Evolutionary conservation across 2,888 invertebrate genomes (phyloP).

Genomic region (Eulithis prunata): DNA sequence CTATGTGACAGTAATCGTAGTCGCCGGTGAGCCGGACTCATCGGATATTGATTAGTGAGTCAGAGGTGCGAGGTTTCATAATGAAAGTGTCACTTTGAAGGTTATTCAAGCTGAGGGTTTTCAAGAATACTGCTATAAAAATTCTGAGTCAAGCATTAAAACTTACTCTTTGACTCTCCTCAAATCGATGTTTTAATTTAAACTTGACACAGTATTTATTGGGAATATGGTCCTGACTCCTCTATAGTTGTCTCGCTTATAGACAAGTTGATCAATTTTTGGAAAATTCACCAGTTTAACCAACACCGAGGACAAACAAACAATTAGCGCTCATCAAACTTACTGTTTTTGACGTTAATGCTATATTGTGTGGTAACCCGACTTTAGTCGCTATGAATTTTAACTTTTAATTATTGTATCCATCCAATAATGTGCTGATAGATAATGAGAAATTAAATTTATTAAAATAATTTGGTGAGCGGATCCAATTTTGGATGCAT

Average conservation of each 20-base stretch:
- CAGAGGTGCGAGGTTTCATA: conserved; percentile 18
- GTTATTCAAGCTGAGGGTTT: background rate
- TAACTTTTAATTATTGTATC: conserved; percentile 25
- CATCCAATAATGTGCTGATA: conserved; percentile 9
- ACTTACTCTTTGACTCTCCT: too few species aligned
- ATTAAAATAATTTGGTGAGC: conserved; percentile 1
- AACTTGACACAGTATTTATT: too few species aligned
- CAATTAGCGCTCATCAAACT: conserved; percentile 42
- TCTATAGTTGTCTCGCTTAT: too few species aligned
- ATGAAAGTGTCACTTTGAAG: conserved; percentile 5
- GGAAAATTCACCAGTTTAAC: too few species aligned
- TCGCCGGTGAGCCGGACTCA: conserved; percentile 30
- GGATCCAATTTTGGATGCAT: background rate
- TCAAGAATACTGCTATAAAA: too few species aligned
- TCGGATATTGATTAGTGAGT: conserved; percentile 30
- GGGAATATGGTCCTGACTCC: too few species aligned
- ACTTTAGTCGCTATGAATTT: conserved; percentile 28
- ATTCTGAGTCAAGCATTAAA: too few species aligned
- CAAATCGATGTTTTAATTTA: too few species aligned
- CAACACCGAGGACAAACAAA: too few species aligned
- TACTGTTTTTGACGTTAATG: conserved; percentile 36
- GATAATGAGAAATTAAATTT: conserved; percentile 14
- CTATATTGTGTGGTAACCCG: conserved; percentile 32
- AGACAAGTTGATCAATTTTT: too few species aligned
- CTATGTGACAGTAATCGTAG: conserved; percentile 39